phyloP scores from a whole-genome alignment of 2,888 invertebrate genomes.

The Metellina segmentata region DNA sequence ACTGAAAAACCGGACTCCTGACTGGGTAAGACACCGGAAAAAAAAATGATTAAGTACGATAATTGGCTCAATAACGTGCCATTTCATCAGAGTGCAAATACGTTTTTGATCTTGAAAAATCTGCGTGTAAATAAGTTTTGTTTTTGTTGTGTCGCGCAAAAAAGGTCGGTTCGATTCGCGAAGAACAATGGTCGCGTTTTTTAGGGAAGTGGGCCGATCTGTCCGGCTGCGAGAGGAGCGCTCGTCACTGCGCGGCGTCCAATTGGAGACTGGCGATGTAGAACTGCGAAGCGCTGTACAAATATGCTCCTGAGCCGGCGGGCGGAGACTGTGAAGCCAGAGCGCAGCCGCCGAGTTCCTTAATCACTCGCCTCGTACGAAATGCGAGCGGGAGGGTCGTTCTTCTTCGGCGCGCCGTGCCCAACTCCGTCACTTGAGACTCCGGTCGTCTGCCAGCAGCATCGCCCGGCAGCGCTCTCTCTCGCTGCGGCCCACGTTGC shows the following conservation, averaged over 20 bases:
- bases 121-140: not conserved
- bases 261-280: slow-evolving; percentile 68
- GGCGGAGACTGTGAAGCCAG: slow-evolving; percentile 60
- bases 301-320: slow-evolving; percentile 67
- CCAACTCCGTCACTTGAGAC: slow-evolving; percentile 50
- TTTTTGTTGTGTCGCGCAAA: not conserved
- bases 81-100: not conserved
- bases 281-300: slow-evolving; percentile 60
- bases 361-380: slow-evolving; percentile 53
- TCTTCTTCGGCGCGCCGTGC: slow-evolving; percentile 56
- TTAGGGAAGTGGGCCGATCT: not conserved
- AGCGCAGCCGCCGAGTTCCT: slow-evolving; percentile 71
- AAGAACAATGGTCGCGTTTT: not conserved
- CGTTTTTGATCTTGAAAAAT: not conserved
- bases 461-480: slow-evolving; percentile 44
- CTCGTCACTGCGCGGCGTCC: slow-evolving; percentile 49
- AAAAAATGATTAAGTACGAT: not conserved
- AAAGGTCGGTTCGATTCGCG: not conserved
- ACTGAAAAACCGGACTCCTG: not conserved
- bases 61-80: not conserved
- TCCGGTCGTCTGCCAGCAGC: slow-evolving; percentile 44
- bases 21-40: not conserved
- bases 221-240: slow-evolving; percentile 20
- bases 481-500: slow-evolving; percentile 64
- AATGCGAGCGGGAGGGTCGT: slow-evolving; percentile 62